Evolutionary conservation across 2,797 vertebrate species (phyloP), one percentile per base, ranked within the genome.

Genomic region (Pangasius krempfi): DNA sequence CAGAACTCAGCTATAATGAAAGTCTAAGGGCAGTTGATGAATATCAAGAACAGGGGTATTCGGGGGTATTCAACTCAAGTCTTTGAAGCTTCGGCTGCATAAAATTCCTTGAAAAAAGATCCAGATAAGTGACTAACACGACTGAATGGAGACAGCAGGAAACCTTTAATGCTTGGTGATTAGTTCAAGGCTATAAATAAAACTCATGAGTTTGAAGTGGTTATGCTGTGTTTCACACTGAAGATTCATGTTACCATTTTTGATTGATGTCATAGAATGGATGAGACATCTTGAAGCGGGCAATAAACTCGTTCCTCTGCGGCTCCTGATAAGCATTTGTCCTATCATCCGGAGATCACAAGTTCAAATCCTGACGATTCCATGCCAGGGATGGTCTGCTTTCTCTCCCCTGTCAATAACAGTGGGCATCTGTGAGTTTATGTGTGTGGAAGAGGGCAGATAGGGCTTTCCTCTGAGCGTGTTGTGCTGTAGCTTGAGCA

Each of bases 21-120:
- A 83, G 58, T 60, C 5, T n/a, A 83, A 83, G 40, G 25, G 58
- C 40, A 47, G 58, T 47, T 62, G 80, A 83, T 64, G 58, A 83
- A 62, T 62, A 82, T 82, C 33, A 27, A 58, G 54, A 60, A 9
- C 52, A 37, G 54, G 56, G 54, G 8, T 60, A 13, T 58, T 56
- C 20, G n/a, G 47, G 5, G 47, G 27, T 33, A 54, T 54, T 79
- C 52, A 27, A 13, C 33, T 82, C 14, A 8, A 9, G 58, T 62
- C 22, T 80, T 20, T 58, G 52, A 80, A 12, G 30, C 54, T 81
- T 33, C 2, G 25, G 33, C 18, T n/a, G 37, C 20, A 9, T 47
- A 64, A 5, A 83, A 64, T 83, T n/a, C 13, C 60, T 83, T 20
- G 33, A n/a, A 47, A 60, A 62, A 40, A 64, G 22, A 40, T n/a